Evolutionary conservation across 2,888 invertebrate species (phyloP), one percentile per base, ranked within the genome.

Genomic region (Cybosia mesomella): DNA sequence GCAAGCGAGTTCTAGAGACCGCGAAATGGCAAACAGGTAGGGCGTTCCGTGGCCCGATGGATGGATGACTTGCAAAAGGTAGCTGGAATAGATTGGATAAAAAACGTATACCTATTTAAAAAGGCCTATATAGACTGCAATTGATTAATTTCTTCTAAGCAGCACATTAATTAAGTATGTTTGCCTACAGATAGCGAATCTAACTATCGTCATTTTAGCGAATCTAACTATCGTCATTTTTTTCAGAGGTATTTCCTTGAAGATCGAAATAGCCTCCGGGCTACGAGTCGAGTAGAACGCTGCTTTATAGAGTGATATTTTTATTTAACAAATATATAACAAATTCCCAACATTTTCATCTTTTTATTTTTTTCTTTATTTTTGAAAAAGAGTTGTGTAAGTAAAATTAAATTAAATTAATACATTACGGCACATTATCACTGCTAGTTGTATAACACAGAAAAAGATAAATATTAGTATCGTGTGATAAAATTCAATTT

Each of bases 271-370:
- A 4, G 49, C 49, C 49, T 9, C 0, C n/a, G n/a, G 49, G 49
- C n/a, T n/a, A 49, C 49, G 9, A 49, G 49, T n/a, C 9, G n/a
- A 49, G 49, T 49, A n/a, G 9, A 49, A 49, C n/a, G 49, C 49
- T 18, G n/a, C n/a, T 49, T n/a, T 49, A 49, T 18, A 49, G 49
- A 49, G 49, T 49, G 49, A 49, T 49, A 49, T 49, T 49, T n/a
- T 49, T 49, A 49, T 49, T 49, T 49, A 49, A 8, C n/a, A 49
- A 49, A 49, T 49, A 49, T 49, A 49, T 49, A 49, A 18, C 49
- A n/a, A n/a, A 49, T 49, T 49, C 49, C n/a, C n/a, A n/a, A n/a
- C 49, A 49, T 49, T 49, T 43, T 49, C n/a, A 49, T 49, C n/a
- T 9, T 8, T 18, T 18, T 43, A 18, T 43, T 7, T 18, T 7